Conservation (phyloP, 2,113 vertebrate species). For the Myocastor coypus region DNA sequence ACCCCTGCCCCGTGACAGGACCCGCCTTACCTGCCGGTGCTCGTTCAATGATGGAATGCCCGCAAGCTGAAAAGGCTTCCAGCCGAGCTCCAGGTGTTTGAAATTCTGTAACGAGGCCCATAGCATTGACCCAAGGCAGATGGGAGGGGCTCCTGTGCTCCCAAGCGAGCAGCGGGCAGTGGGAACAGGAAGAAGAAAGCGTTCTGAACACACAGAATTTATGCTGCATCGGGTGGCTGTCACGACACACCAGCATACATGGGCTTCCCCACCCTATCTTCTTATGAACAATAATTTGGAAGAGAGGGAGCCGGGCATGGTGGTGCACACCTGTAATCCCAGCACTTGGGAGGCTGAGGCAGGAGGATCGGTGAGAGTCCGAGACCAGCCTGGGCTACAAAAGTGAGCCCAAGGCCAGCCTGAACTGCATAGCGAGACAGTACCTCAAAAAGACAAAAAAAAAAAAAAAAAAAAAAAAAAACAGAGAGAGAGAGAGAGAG, state of each 20-base stretch:
- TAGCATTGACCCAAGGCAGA: background rate
- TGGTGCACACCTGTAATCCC: too few species aligned
- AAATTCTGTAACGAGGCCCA: background rate
- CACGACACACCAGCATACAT: background rate
- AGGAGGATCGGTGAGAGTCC: too few species aligned
- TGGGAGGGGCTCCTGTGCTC: background rate
- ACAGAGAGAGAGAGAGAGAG: background rate
- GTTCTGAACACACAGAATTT: background rate
- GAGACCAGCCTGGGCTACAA: too few species aligned
- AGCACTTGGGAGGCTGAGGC: too few species aligned
- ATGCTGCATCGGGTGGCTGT: background rate
- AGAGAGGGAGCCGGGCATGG: too few species aligned
- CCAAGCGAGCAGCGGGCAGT: fast-evolving
- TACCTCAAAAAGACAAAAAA: too few species aligned
- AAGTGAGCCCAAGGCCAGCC: too few species aligned
- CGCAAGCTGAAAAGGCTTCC: background rate
- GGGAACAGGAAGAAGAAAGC: too few species aligned
- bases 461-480: too few species aligned
- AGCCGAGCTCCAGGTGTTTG: background rate
- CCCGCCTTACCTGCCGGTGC: background rate
- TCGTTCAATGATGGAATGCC: background rate
- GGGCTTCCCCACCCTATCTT: background rate
- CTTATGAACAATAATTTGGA: background rate
- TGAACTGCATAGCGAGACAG: too few species aligned
- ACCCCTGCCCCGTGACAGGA: background rate